These are phyloP conservation scores for Dolichallabes microphthalmus DNA, from an alignment of 2,113 vertebrate genomes.

Conservation along the genomic window DNA sequence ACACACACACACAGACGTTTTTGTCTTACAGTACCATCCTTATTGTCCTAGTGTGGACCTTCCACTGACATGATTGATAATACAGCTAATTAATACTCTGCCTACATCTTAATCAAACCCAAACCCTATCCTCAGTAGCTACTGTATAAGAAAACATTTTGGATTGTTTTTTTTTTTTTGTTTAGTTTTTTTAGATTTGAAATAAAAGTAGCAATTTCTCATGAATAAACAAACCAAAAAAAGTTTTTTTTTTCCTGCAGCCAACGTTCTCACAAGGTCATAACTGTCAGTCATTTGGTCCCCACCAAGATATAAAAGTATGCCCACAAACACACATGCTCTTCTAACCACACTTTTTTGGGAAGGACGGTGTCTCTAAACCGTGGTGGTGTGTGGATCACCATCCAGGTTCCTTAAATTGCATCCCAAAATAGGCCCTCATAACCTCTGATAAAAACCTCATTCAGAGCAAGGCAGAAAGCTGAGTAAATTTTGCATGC, in stretches of 20 bases:
- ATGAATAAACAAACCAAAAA: neutral
- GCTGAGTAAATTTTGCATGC: slow-evolving; percentile 24
- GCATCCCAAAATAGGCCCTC: slow-evolving; percentile 53
- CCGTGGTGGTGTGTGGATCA: slow-evolving; percentile 59
- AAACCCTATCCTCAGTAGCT: neutral
- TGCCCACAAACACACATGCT: slow-evolving; percentile 25
- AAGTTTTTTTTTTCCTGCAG: neutral
- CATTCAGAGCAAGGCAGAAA: slow-evolving; percentile 23
- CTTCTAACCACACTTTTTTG: slow-evolving; percentile 66
- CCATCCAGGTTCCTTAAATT: slow-evolving; percentile 42
- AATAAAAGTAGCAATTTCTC: neutral
- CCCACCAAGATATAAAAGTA: neutral
- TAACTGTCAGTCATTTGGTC: neutral
- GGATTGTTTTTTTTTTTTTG: neutral
- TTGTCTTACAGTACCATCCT: neutral
- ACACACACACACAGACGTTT: slow-evolving; percentile 31
- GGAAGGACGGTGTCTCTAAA: slow-evolving; percentile 53
- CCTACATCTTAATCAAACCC: neutral
- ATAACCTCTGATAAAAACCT: slow-evolving; percentile 46
- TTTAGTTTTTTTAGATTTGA: neutral
- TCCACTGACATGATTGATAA: neutral
- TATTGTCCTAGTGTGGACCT: neutral
- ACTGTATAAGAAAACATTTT: neutral
- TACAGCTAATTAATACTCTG: neutral
- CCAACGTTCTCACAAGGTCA: neutral